Evolutionary conservation across 2,888 invertebrate species (phyloP).

Genomic region (Sphaeridia pumilis): DNA sequence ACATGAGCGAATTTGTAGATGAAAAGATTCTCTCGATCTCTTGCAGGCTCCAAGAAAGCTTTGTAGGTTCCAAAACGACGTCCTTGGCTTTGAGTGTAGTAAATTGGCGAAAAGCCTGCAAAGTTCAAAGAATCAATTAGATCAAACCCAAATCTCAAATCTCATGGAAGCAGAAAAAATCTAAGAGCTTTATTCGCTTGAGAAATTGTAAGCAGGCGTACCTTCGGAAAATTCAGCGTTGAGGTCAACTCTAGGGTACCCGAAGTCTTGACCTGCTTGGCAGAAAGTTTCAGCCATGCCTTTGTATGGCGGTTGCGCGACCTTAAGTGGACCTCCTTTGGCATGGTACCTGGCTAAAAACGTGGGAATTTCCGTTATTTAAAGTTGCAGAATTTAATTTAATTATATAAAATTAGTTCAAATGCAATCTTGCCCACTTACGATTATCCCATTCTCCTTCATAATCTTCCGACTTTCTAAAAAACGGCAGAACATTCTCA

Average conservation of each 20-base stretch:
- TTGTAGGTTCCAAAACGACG: slow-evolving; percentile 31
- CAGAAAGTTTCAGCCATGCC: slow-evolving; percentile 25
- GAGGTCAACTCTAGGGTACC: slow-evolving; percentile 27
- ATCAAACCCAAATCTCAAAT: not conserved
- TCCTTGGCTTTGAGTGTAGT: slow-evolving; percentile 31
- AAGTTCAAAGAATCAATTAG: not conserved
- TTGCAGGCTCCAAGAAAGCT: slow-evolving; percentile 29
- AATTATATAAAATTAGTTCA: not conserved
- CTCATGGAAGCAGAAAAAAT: not conserved
- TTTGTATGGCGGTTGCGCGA: slow-evolving; percentile 23
- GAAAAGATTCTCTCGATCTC: slow-evolving; percentile 21
- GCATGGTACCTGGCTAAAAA: slow-evolving; percentile 26
- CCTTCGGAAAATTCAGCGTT: slow-evolving; percentile 26
- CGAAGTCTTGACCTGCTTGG: slow-evolving; percentile 27
- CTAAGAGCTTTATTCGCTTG: not conserved
- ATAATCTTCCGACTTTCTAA: slow-evolving; percentile 32
- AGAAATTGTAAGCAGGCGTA: slow-evolving; percentile 1
- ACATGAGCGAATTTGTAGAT: slow-evolving; percentile 29
- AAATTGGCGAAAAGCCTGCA: slow-evolving; percentile 29
- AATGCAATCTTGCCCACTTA: slow-evolving; percentile 8
- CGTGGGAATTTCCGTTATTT: too few species aligned
- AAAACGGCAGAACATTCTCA: slow-evolving; percentile 23
- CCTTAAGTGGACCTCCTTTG: slow-evolving; percentile 28
- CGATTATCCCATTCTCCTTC: slow-evolving; percentile 26
- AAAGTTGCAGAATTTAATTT: not conserved